These are phyloP conservation scores for Hyla sarda DNA, from an alignment of 2,113 vertebrate species.

Conservation along the genomic window DNA sequence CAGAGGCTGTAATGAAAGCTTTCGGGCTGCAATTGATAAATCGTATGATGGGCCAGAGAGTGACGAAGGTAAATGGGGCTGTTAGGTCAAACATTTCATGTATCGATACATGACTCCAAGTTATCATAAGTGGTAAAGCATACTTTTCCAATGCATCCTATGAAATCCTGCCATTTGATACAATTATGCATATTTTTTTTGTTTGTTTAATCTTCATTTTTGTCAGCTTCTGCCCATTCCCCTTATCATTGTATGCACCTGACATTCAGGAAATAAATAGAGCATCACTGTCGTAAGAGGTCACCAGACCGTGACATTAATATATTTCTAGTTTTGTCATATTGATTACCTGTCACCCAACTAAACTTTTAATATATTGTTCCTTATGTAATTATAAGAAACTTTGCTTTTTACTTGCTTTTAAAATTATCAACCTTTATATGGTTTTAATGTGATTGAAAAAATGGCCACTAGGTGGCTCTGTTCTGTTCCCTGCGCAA, in stretches of 20 bases:
- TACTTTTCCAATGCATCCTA: background rate
- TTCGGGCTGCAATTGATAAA: constrained; percentile 96
- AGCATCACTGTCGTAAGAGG: background rate
- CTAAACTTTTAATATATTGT: too few species aligned
- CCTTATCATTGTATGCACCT: background rate
- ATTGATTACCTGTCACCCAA: too few species aligned
- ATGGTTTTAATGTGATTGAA: too few species aligned
- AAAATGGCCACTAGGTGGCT: too few species aligned
- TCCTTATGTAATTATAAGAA: too few species aligned
- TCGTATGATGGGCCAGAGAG: constrained; percentile 95
- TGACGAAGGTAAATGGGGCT: constrained; percentile 76
- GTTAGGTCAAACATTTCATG: background rate
- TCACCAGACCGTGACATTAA: background rate
- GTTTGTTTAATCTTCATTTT: background rate
- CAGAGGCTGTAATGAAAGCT: constrained; percentile 96
- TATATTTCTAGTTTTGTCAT: background rate
- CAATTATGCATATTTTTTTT: background rate
- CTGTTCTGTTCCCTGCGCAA: too few species aligned
- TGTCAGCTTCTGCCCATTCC: background rate
- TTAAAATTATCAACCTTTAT: too few species aligned
- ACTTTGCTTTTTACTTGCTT: too few species aligned
- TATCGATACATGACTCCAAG: background rate
- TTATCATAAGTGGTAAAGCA: background rate
- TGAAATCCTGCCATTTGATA: background rate
- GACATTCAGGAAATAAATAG: background rate